Evolutionary conservation across 2,888 invertebrate genomes (phyloP).

Genomic region (Ypsolopha scabrella): DNA sequence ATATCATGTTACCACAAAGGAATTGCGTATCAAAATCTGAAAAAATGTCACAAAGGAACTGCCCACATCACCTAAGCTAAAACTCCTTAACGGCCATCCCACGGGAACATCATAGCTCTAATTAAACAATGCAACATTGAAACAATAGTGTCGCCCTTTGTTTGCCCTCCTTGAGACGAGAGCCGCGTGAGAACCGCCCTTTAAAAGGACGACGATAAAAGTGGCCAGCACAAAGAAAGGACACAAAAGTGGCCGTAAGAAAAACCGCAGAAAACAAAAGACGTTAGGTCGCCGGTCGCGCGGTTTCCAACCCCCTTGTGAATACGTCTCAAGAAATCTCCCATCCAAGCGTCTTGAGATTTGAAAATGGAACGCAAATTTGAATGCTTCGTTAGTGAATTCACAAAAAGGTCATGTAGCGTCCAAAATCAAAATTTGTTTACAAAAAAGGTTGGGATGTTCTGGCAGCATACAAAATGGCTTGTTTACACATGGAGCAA

Average conservation of each 20-base stretch:
- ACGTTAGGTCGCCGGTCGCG: not conserved
- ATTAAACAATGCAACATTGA: slow-evolving; percentile 42
- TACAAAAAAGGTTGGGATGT: no score
- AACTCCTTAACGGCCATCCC: slow-evolving; percentile 7
- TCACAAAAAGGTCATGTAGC: no score
- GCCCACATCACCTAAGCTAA: slow-evolving; percentile 1
- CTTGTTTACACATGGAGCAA: no score
- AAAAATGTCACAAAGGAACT: not conserved
- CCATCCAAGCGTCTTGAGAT: not conserved
- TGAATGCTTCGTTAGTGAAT: no score
- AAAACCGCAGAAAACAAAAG: slow-evolving; percentile 1
- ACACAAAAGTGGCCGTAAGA: not conserved
- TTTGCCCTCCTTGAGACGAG: slow-evolving; percentile 23
- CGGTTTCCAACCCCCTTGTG: no score
- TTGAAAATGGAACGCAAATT: not conserved
- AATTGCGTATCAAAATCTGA: not conserved
- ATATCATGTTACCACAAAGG: no score
- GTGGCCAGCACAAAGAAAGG: not conserved
- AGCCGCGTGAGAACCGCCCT: slow-evolving; percentile 5
- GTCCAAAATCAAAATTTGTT: no score
- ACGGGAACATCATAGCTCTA: slow-evolving; percentile 14
- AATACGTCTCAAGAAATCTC: no score
- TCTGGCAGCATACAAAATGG: no score
- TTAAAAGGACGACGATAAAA: not conserved
- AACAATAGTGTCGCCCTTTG: slow-evolving; percentile 39